Percentiles rank a stretch among this genome's conserved stretches.
phyloP scores from a whole-genome alignment of 2,113 vertebrate species.

The Myotis brandtii region DNA sequence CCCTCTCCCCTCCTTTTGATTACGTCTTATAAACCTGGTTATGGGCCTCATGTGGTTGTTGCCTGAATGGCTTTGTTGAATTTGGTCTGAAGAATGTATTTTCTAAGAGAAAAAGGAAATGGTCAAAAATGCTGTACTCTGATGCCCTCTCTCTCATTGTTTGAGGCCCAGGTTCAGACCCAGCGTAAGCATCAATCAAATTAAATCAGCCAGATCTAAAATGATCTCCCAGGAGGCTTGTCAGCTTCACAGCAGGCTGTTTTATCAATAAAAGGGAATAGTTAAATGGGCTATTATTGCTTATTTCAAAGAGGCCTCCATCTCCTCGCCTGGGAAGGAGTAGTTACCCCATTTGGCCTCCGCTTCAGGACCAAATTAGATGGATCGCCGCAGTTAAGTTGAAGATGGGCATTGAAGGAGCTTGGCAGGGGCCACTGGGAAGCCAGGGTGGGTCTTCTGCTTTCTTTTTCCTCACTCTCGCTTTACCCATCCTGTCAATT shows the following conservation, averaged over 20 bases:
- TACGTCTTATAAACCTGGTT: background rate
- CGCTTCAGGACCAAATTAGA: background rate
- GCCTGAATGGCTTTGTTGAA: constrained; percentile 56
- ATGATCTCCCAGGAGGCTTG: constrained; percentile 53
- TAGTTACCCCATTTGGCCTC: background rate
- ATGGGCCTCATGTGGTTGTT: background rate
- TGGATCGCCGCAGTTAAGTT: background rate
- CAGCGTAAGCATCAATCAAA: constrained; percentile 27
- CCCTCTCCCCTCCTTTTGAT: background rate
- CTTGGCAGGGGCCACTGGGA: constrained; percentile 50
- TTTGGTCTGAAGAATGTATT: constrained; percentile 68
- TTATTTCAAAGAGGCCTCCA: background rate
- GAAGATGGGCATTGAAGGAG: background rate
- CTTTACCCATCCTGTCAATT: background rate
- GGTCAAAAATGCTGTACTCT: background rate
- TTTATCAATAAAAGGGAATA: constrained; percentile 53
- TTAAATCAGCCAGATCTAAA: constrained; percentile 66
- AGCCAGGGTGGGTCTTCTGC: background rate
- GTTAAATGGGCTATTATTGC: constrained; percentile 12
- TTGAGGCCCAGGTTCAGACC: constrained; percentile 51
- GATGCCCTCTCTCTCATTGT: background rate
- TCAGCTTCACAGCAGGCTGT: background rate
- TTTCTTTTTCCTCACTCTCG: background rate
- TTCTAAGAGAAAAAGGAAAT: constrained; percentile 59
- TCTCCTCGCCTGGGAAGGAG: background rate